Evolutionary conservation across 2,888 invertebrate species (phyloP).

Genomic region (Sinelater perroti): DNA sequence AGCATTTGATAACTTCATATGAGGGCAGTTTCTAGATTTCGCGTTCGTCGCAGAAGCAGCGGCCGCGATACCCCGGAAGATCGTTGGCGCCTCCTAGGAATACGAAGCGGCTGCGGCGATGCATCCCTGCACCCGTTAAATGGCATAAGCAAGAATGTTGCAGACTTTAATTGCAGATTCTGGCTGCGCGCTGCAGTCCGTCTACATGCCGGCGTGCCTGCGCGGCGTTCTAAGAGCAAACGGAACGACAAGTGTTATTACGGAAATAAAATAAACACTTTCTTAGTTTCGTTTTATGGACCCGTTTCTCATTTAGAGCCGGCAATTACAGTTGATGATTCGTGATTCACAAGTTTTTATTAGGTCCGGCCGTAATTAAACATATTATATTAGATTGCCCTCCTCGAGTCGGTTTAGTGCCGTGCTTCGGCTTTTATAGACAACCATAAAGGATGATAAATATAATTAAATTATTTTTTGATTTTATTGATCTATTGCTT

Average conservation of each 20-base stretch:
- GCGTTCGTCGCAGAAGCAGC: conserved; percentile 13
- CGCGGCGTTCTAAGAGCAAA: conserved; percentile 21
- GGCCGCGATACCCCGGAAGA: conserved; percentile 1
- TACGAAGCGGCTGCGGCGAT: too few relatives aligned
- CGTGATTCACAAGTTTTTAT: conserved; percentile 46
- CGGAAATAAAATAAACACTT: conserved; percentile 58
- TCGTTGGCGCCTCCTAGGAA: too few relatives aligned
- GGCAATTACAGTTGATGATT: conserved; percentile 60
- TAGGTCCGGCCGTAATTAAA: conserved; percentile 39
- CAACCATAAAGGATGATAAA: conserved; percentile 55
- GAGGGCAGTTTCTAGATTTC: conserved; percentile 18
- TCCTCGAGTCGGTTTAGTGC: conserved; percentile 42
- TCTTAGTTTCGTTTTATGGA: conserved; percentile 53
- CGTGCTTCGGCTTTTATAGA: conserved; percentile 49
- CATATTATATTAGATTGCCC: conserved; percentile 39
- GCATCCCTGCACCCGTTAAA: too few relatives aligned
- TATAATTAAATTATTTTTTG: conserved; percentile 57
- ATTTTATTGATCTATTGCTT: conserved; percentile 55
- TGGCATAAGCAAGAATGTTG: too few relatives aligned
- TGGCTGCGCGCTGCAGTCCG: neutral
- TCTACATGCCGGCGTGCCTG: neutral
- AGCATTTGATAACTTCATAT: conserved; percentile 30
- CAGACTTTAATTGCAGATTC: too few relatives aligned
- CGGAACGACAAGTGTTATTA: conserved; percentile 48
- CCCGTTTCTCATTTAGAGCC: conserved; percentile 53